Base-by-base conservation (phyloP, 2,888 invertebrate species). In the Geotrupes spiniger region DNA sequence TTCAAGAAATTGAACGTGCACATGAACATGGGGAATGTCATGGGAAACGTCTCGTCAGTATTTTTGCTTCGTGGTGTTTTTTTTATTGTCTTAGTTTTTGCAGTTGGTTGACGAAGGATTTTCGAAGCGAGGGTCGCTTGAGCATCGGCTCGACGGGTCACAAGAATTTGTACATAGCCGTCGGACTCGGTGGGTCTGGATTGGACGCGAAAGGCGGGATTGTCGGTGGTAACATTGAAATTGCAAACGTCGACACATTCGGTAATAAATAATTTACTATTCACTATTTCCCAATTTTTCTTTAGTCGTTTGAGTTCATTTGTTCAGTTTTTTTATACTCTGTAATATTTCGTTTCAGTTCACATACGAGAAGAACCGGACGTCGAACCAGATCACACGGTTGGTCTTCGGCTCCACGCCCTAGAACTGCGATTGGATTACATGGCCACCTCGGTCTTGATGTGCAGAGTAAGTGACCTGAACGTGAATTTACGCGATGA, bases 21-120 rank as follows among this genome's bases (percentile, higher is more conserved):
- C 68, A 97, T 98, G 89, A 98, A 98, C 73, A 99, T 99, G 95
- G 96, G 97, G 31, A 98, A 98, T 68, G 96, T 98, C 0, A 98
- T 99, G 95, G 98, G 99, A 9, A 96, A 96, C 69, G 96, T 97
- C 49, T 84, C 83, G 84, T 89, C 72, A 77, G 79, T 76, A 21
- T 21, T 21, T 21, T 6, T 21, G 21, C 21, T 5, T 31, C 12
- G 4, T 33, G 6, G 28, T 42, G 8, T 37, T 8, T 16, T 21
- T 15, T 14, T 11, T 6, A n/a, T 37, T 37, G 10, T 15, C 8
- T 12, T 4, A 2, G 16, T 29, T n/a, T 31, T 9, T 29, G 14
- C 61, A 88, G 87, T 64, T 96, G 95, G 95, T 81, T 92, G 69
- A 92, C 92, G 5, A 89, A 91, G 68, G 92, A 92, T 69, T 92